Conservation (phyloP, 2,113 vertebrate species). For the Setophaga kirtlandii region DNA sequence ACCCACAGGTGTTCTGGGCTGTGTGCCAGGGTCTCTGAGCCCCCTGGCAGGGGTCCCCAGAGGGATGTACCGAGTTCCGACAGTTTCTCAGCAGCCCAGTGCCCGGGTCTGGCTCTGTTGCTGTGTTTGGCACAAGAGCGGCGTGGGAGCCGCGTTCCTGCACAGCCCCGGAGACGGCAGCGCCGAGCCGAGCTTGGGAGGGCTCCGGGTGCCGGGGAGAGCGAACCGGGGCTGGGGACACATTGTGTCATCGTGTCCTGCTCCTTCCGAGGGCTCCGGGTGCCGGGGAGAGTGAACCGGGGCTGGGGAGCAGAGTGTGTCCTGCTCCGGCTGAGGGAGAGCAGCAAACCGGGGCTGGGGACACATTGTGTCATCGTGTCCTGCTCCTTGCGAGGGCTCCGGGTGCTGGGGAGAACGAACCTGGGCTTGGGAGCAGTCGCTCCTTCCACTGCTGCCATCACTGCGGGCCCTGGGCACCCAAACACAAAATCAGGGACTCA, state of each 20-base stretch:
- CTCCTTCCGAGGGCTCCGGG: too few relatives aligned
- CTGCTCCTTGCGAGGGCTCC: background rate
- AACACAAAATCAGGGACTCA: background rate
- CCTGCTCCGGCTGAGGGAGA: too few relatives aligned
- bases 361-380: too few relatives aligned
- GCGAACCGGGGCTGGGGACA: background rate
- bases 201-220: background rate
- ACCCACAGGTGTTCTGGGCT: too few relatives aligned
- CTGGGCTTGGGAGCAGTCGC: background rate
- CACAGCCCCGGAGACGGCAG: background rate
- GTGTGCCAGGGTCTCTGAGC: too few relatives aligned
- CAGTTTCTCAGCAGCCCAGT: background rate
- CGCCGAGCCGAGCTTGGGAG: background rate
- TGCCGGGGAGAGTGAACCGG: too few relatives aligned
- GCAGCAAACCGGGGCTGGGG: too few relatives aligned
- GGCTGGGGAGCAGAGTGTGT: too few relatives aligned
- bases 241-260: too few relatives aligned
- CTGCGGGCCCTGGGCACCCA: background rate
- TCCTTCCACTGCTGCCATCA: background rate
- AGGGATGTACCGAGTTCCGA: too few relatives aligned
- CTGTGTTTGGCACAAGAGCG: background rate
- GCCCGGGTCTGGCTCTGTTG: background rate
- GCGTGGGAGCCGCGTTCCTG: accelerated
- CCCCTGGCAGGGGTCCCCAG: too few relatives aligned
- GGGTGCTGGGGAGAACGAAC: background rate